Percentiles rank a stretch among this genome's conserved stretches.
phyloP scores from a whole-genome alignment of 2,113 vertebrate genomes.

The Acrocephalus arundinaceus region DNA sequence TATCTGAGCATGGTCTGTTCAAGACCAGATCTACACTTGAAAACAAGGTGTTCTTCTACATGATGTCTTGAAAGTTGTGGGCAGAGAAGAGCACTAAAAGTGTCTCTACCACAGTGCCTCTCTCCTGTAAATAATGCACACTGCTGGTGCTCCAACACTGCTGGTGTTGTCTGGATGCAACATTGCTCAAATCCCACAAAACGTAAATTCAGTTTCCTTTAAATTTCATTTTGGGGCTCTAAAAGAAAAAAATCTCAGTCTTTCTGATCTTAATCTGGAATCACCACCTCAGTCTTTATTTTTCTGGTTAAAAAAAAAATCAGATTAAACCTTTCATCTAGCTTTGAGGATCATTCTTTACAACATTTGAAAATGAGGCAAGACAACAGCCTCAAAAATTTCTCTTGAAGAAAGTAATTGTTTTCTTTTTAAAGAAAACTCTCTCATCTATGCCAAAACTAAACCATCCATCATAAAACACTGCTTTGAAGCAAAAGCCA shows the following conservation, averaged over 20 bases:
- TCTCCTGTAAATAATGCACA: neutral
- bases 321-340: neutral
- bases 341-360: neutral
- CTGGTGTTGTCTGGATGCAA: neutral
- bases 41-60: neutral
- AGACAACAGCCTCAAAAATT: neutral
- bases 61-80: neutral
- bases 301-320: neutral
- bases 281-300: neutral
- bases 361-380: neutral
- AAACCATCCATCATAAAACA: neutral
- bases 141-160: neutral
- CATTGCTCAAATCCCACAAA: neutral
- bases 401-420: neutral
- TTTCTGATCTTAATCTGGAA: neutral
- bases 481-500: neutral
- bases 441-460: neutral
- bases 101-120: neutral
- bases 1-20: neutral
- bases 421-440: neutral
- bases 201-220: neutral
- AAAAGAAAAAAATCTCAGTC: neutral
- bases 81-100: neutral
- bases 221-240: neutral
- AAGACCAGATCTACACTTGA: neutral